Evolutionary conservation across 2,888 invertebrate genomes (phyloP).

Genomic region (Autographa gamma): DNA sequence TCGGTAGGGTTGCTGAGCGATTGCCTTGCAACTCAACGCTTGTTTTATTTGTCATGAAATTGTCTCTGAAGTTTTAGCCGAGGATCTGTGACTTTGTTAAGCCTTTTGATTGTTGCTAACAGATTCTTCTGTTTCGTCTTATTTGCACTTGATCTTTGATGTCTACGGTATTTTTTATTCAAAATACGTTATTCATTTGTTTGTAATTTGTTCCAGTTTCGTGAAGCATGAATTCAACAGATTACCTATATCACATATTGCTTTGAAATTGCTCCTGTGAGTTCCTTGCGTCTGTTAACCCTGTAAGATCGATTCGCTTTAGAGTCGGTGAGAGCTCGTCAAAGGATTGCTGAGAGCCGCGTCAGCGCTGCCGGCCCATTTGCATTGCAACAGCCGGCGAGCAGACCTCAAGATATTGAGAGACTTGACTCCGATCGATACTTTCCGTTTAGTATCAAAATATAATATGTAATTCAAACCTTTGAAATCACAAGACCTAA

Average conservation of each 20-base stretch:
- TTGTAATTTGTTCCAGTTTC: no score
- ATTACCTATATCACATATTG: no score
- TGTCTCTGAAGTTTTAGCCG: conserved; percentile 1
- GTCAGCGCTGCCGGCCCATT: conserved; percentile 39
- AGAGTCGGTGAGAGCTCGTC: conserved; percentile 26
- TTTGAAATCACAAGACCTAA: not conserved
- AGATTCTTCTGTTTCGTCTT: not conserved
- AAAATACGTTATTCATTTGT: not conserved
- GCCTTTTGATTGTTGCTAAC: conserved; percentile 1
- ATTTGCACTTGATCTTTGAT: not conserved
- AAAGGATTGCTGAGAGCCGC: conserved; percentile 36
- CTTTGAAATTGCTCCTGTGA: not conserved
- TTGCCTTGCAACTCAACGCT: conserved; percentile 14
- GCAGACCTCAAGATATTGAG: conserved; percentile 19
- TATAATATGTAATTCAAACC: not conserved
- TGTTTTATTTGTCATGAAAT: conserved; percentile 16
- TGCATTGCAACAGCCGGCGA: conserved; percentile 41
- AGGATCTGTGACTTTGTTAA: not conserved
- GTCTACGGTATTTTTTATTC: not conserved
- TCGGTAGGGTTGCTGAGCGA: conserved; percentile 39
- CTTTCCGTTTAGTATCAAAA: not conserved
- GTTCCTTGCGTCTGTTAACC: conserved; percentile 13
- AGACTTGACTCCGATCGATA: conserved; percentile 1
- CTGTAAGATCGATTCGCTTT: conserved; percentile 11
- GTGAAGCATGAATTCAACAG: not conserved